phyloP scores from a whole-genome alignment of 2,888 invertebrate species.

The Tenthredo mesomela region DNA sequence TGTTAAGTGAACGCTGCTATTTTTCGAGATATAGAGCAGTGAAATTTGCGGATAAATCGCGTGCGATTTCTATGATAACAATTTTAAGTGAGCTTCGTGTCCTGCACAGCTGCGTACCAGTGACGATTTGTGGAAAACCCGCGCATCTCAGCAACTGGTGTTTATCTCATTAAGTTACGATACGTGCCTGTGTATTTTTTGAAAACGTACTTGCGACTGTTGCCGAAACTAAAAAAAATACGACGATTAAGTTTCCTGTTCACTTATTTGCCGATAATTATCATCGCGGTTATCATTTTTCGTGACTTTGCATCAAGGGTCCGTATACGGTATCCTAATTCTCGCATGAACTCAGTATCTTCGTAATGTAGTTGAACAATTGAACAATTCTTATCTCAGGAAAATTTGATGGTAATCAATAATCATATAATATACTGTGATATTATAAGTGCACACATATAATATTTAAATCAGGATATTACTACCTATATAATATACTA shows the following conservation, averaged over 20 bases:
- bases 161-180: conserved; percentile 58
- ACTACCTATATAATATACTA: not conserved
- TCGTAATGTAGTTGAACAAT: not conserved
- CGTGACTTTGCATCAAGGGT: not conserved
- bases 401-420: conserved; percentile 4
- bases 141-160: conserved; percentile 69
- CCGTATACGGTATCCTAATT: not conserved
- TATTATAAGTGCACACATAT: not conserved
- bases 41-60: not conserved
- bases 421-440: conserved; percentile 16
- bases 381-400: not conserved
- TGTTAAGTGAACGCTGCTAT: not conserved
- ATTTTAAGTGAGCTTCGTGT: conserved; percentile 11
- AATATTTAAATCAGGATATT: not conserved
- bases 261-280: not conserved
- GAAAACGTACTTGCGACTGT: not conserved
- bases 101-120: conserved; percentile 29
- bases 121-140: conserved; percentile 52
- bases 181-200: conserved; percentile 10
- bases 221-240: not conserved
- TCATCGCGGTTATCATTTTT: not conserved
- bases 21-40: not conserved
- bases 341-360: not conserved
- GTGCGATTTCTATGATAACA: conserved; percentile 3
- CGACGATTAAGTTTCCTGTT: not conserved